phyloP scores from a whole-genome alignment of 2,797 vertebrate species.

The Limnodromus scolopaceus region DNA sequence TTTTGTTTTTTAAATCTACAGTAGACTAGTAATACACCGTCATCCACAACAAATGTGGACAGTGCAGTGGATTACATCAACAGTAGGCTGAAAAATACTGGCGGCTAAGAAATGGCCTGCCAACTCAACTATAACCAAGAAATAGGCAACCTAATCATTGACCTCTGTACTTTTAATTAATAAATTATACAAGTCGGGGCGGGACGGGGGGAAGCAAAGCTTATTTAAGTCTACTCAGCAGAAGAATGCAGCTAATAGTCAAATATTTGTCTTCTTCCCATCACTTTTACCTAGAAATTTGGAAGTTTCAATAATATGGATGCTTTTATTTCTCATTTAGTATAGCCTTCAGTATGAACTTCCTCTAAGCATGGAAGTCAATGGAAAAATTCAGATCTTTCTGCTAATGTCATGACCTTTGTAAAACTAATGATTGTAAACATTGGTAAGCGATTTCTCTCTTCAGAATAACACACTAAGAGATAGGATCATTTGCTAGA shows the following conservation, averaged over 20 bases:
- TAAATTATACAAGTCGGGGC: neutral
- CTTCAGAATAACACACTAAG: neutral
- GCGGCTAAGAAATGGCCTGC: neutral
- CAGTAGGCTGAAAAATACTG: neutral
- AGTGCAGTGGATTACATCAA: neutral
- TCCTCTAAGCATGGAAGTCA: neutral
- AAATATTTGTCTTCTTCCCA: neutral
- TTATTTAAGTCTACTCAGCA: neutral
- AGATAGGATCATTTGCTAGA: neutral
- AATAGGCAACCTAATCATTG: neutral
- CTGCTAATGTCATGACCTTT: neutral
- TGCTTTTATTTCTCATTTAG: neutral
- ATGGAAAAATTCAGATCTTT: neutral
- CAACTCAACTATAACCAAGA: neutral
- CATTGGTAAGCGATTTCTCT: neutral
- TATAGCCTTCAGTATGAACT: neutral
- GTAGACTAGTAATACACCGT: neutral
- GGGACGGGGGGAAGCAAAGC: neutral
- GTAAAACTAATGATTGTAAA: neutral
- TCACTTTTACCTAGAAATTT: neutral
- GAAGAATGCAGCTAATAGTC: neutral
- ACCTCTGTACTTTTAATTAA: neutral
- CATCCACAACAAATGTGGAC: neutral
- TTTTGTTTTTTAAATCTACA: no score
- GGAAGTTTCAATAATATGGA: neutral